Evolutionary conservation across 2,113 vertebrate genomes (phyloP), one percentile per base, ranked within the genome.

Genomic region (Otocyon megalotis): DNA sequence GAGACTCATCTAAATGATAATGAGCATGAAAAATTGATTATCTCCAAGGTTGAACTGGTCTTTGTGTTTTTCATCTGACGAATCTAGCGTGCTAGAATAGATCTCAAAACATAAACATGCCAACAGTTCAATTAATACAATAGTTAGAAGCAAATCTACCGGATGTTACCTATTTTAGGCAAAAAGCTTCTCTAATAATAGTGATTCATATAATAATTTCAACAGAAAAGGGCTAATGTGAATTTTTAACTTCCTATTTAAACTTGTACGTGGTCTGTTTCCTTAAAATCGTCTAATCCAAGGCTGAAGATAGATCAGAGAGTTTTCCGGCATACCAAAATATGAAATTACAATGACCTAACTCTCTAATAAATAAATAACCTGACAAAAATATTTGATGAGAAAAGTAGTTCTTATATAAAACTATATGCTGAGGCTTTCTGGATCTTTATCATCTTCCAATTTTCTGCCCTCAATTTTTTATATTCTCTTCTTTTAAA

Each of bases 11-110:
- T 98, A 98, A 97, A 98, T 98, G 95, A 97, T 97, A 97, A 98
- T 98, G 93, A 98, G 96, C 93, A 97, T 98, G 96, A 98, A 97
- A 97, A 97, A 97, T 97, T 98, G 94, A 98, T 98, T 93, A 96
- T 91, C 91, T 97, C 97, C 95, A 76, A 82, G 13, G n/a, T 93
- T 84, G 93, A 94, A 94, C 97, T 96, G 88, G 88, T 95, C 93
- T 98, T 93, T 81, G 88, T 95, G 37, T 94, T 97, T 96, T 95
- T 95, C 95, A 94, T 90, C 87, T 80, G 35, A 20, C 0, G 2
- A 97, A 80, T 93, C 94, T 89, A 96, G 76, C 89, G 62, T 84
- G 32, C 94, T 74, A 76, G 72, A 94, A 88, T 80, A 96, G 82
- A 37, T 72, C 83, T 94, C 79, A 97, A 95, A 97, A 96, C 63